Percentiles rank a stretch among this genome's conserved stretches.
Conservation (phyloP, 30 jellyfish, hydroid and myxozoan species). For the Chrysaora quinquecirrha region DNA sequence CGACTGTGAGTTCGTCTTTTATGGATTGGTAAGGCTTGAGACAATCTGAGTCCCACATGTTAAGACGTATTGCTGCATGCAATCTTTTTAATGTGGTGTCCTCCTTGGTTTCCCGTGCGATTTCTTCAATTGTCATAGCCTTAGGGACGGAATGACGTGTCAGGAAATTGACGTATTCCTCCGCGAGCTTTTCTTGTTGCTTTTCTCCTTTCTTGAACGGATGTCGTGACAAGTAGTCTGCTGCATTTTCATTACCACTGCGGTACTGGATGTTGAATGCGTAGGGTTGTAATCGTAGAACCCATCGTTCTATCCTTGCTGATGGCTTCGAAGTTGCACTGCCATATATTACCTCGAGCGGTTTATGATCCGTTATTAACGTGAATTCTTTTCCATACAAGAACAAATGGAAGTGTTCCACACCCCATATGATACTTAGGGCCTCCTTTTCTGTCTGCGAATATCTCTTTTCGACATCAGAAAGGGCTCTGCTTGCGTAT, state of each 20-base stretch:
- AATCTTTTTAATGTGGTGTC: conserved; percentile 25
- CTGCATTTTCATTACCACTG: neutral
- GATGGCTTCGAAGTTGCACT: neutral
- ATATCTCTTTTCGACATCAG: conserved; percentile 27
- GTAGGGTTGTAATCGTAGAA: conserved; percentile 10
- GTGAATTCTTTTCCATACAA: conserved; percentile 8
- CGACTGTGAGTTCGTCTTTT: conserved; percentile 8
- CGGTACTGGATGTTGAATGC: neutral
- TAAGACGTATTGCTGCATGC: neutral
- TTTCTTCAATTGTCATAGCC: conserved; percentile 25
- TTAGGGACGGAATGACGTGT: conserved; percentile 22
- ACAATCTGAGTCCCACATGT: neutral
- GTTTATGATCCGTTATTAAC: conserved; percentile 11
- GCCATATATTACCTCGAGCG: conserved; percentile 18
- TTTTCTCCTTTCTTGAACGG: neutral
- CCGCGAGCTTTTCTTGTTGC: conserved; percentile 25
- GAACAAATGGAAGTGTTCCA: neutral
- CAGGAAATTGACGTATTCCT: conserved; percentile 16
- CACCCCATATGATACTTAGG: conserved; percentile 31
- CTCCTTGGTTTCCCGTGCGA: neutral
- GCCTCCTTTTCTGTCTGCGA: conserved; percentile 48
- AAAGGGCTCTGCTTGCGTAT: conserved; percentile 41
- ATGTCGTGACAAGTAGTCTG: neutral
- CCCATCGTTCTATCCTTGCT: neutral
- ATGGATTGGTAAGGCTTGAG: neutral